phyloP scores from a whole-genome alignment of 2,113 vertebrate genomes.

The Gallinago media region DNA sequence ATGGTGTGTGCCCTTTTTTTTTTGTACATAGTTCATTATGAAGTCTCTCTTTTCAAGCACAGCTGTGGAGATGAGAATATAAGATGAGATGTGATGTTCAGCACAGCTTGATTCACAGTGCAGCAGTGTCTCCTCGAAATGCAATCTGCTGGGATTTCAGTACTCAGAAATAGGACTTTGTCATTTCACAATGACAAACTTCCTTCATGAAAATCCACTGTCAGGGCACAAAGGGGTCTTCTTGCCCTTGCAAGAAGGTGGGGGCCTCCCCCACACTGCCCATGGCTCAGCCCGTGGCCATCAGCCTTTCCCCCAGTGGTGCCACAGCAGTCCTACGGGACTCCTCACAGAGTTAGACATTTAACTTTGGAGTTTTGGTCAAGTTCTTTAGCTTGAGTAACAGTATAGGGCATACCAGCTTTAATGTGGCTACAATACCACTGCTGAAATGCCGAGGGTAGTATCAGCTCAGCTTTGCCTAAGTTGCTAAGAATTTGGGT shows the following conservation, averaged over 20 bases:
- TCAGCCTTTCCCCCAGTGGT: rapidly evolving
- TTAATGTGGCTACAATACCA: not conserved
- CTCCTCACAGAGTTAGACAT: not conserved
- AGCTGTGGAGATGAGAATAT: not conserved
- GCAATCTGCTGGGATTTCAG: not conserved
- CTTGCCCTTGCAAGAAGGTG: not conserved
- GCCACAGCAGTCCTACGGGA: not conserved
- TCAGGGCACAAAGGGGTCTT: not conserved
- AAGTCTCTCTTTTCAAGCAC: not conserved
- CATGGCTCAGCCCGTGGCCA: rapidly evolving
- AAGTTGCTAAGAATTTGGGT: not conserved
- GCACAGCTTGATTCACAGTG: not conserved
- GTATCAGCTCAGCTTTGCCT: not conserved
- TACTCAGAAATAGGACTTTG: not conserved
- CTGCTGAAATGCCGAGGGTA: not conserved
- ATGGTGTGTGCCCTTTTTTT: not conserved
- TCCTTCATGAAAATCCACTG: not conserved
- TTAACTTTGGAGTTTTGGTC: not conserved
- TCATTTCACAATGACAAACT: not conserved
- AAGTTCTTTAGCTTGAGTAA: not conserved
- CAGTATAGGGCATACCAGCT: rapidly evolving
- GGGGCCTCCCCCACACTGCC: not conserved
- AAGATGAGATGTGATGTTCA: not conserved
- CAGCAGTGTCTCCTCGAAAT: not conserved
- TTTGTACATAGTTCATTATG: not conserved